phyloP scores from a whole-genome alignment of 2,113 vertebrate genomes.

The Sarotherodon lohbergeri region DNA sequence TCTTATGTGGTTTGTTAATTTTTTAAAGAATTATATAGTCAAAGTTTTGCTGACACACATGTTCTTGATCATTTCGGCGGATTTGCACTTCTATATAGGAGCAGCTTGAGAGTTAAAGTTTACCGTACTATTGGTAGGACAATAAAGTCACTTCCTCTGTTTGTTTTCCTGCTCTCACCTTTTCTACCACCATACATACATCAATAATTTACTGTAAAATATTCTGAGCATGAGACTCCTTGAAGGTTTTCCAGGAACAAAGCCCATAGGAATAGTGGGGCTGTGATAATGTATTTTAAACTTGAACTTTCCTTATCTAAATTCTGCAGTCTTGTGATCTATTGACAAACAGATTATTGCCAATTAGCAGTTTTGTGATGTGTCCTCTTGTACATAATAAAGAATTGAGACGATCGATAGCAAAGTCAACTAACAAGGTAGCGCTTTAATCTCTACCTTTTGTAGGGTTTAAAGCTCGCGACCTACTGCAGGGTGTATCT shows the following conservation, averaged over 20 bases:
- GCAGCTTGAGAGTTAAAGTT: constrained; percentile 11
- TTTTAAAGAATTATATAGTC: neutral
- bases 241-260: constrained; percentile 54
- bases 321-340: constrained; percentile 76
- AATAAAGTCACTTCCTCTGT: constrained; percentile 25
- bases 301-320: constrained; percentile 78
- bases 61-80: neutral
- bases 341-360: constrained; percentile 83
- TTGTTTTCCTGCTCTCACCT: constrained; percentile 50
- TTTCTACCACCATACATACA: constrained; percentile 12
- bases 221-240: constrained; percentile 66
- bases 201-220: constrained; percentile 61
- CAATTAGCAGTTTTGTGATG: constrained; percentile 81
- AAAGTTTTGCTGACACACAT: fast-evolving
- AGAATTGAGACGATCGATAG: constrained; percentile 70
- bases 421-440: constrained; percentile 70
- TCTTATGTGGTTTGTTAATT: neutral
- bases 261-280: constrained; percentile 45
- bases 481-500: neutral
- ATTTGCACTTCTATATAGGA: neutral
- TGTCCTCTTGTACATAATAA: constrained; percentile 77
- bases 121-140: constrained; percentile 3
- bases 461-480: constrained; percentile 31
- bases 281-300: constrained; percentile 74
- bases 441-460: constrained; percentile 46